Evolutionary conservation across 2,113 vertebrate genomes (phyloP).

Genomic region (Pteruthius melanotis): DNA sequence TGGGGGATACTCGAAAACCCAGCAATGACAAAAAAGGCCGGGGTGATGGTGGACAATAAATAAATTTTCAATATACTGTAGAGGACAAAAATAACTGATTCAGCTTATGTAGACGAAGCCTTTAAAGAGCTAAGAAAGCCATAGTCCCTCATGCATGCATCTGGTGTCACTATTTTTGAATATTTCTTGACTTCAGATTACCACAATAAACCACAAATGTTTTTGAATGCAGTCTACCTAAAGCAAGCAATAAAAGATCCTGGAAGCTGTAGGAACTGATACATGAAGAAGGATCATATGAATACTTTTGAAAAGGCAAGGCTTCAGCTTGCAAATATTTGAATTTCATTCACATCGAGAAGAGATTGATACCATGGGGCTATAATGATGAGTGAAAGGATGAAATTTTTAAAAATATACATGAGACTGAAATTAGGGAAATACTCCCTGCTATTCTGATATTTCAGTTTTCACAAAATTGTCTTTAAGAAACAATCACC

Average conservation of each 20-base stretch:
- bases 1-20: background rate
- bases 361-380: background rate
- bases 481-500: background rate
- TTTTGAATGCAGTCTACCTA: background rate
- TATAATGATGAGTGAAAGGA: background rate
- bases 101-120: background rate
- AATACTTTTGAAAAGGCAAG: background rate
- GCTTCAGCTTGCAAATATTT: background rate
- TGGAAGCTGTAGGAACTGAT: background rate
- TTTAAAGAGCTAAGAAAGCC: background rate
- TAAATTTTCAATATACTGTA: background rate
- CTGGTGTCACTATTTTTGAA: background rate
- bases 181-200: background rate
- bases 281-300: background rate
- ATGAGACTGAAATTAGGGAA: background rate
- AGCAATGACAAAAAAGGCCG: background rate
- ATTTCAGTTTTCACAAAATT: background rate
- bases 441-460: background rate
- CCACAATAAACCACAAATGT: background rate
- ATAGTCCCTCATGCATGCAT: background rate
- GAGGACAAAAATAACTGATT: background rate
- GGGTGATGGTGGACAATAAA: background rate
- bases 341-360: background rate
- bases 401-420: background rate
- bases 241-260: background rate